A percentile compares a stretch with the other conserved stretches of the same genome.
These are phyloP conservation scores for Athalia circularis DNA, from an alignment of 2,888 invertebrate species.

Conservation along the genomic window DNA sequence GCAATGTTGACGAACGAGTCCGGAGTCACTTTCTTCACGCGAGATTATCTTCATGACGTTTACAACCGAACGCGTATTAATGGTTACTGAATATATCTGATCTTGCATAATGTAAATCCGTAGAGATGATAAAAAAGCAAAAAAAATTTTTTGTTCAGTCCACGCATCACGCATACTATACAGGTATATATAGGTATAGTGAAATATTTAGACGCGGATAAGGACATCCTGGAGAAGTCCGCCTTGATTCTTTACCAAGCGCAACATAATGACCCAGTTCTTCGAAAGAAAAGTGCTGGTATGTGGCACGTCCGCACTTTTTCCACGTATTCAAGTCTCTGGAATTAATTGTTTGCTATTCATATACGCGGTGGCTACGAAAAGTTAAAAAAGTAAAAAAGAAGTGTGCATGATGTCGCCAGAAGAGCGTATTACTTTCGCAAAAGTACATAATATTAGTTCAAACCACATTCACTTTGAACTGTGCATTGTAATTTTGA, in stretches of 20 bases:
- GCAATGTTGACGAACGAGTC: neutral
- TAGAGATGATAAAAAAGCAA: constrained; percentile 6
- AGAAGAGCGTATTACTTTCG: too few species aligned
- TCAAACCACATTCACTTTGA: too few species aligned
- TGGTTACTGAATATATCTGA: constrained; percentile 17
- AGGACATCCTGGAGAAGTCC: constrained; percentile 24
- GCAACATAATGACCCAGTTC: constrained; percentile 9
- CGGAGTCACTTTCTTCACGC: neutral
- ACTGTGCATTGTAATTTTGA: too few species aligned
- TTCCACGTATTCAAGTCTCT: neutral
- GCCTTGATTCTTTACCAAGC: neutral
- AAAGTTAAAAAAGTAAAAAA: too few species aligned
- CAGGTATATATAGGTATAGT: neutral
- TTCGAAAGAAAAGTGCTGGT: neutral
- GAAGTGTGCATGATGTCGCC: too few species aligned
- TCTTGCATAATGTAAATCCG: constrained; percentile 22
- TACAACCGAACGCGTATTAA: neutral
- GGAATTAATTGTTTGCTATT: neutral
- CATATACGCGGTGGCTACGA: neutral
- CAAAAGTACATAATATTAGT: too few species aligned
- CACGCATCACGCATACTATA: neutral
- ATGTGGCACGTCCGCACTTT: neutral
- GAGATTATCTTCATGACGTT: neutral
- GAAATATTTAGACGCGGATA: constrained; percentile 21
- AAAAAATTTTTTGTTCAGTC: neutral